Conservation (phyloP, 2,888 invertebrate species). For the Ceratothoa steindachneri region DNA sequence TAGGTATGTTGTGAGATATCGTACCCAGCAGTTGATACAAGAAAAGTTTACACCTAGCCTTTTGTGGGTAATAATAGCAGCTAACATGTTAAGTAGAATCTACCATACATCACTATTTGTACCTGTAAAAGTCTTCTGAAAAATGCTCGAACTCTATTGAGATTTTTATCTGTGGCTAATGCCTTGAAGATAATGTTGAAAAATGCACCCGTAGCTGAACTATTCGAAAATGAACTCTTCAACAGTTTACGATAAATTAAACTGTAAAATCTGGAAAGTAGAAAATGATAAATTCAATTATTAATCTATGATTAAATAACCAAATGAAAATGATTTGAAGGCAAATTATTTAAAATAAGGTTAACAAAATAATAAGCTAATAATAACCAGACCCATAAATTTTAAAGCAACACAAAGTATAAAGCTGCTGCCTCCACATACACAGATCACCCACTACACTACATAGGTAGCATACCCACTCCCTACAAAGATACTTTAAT, state of each 20-base stretch:
- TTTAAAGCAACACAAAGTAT: no score
- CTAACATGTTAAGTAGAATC: no score
- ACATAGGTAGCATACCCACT: no score
- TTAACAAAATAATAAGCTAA: background rate
- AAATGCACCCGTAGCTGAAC: constrained; percentile 68
- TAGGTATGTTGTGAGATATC: no score
- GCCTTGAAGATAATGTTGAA: constrained; percentile 83
- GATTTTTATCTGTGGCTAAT: constrained; percentile 70
- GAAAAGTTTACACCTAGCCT: no score
- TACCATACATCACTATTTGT: background rate
- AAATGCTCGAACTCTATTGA: constrained; percentile 71
- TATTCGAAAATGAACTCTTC: constrained; percentile 66
- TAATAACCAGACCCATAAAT: background rate
- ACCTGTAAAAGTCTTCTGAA: constrained; percentile 76
- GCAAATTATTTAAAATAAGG: no score
- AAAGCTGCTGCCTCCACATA: no score
- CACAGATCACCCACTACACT: no score
- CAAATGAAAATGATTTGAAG: no score
- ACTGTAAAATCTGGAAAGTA: constrained; percentile 66
- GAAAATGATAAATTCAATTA: background rate
- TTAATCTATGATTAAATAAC: background rate
- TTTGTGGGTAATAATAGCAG: no score
- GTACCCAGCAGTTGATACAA: no score
- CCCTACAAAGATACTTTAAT: no score
- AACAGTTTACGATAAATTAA: constrained; percentile 82